A percentile compares a stretch with the other conserved stretches of the same genome.
Conservation (phyloP, 1,140 invertebrate species). For the Kradibia gibbosae region DNA sequence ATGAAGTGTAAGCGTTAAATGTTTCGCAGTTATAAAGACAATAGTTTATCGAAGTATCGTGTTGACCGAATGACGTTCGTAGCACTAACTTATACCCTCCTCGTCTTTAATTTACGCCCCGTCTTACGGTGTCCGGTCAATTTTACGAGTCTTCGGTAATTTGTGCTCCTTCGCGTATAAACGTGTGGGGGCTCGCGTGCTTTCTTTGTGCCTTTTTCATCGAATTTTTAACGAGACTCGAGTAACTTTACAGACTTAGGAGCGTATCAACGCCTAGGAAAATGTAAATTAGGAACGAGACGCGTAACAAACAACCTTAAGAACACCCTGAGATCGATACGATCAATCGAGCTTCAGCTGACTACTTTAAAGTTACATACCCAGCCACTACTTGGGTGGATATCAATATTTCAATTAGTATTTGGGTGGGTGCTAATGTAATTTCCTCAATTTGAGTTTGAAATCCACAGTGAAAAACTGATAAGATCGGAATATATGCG, state of each 20-base stretch:
- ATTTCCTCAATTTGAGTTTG: background rate
- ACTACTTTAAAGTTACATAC: background rate
- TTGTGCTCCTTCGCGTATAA: constrained; percentile 12
- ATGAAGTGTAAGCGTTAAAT: background rate
- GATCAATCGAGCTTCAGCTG: background rate
- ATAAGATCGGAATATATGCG: no score
- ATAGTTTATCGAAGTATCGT: constrained; percentile 4
- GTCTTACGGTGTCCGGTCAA: constrained; percentile 20
- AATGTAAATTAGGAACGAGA: background rate
- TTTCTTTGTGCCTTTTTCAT: constrained; percentile 13
- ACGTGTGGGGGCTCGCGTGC: background rate
- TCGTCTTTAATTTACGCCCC: constrained; percentile 28
- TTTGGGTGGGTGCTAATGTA: background rate
- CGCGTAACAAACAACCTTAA: background rate
- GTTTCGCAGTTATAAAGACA: constrained; percentile 1
- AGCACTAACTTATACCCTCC: constrained; percentile 13
- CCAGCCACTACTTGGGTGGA: background rate
- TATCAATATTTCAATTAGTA: background rate
- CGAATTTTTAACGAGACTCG: constrained; percentile 33
- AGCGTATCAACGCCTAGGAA: background rate
- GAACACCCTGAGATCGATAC: background rate
- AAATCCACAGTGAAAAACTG: background rate
- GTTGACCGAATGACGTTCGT: background rate
- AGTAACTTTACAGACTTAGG: background rate
- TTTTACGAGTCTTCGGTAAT: constrained; percentile 37